Percentiles rank a stretch among this genome's conserved stretches.
Evolutionary conservation across 2,113 vertebrate genomes (phyloP).

Genomic region (Pan troglodytes): DNA sequence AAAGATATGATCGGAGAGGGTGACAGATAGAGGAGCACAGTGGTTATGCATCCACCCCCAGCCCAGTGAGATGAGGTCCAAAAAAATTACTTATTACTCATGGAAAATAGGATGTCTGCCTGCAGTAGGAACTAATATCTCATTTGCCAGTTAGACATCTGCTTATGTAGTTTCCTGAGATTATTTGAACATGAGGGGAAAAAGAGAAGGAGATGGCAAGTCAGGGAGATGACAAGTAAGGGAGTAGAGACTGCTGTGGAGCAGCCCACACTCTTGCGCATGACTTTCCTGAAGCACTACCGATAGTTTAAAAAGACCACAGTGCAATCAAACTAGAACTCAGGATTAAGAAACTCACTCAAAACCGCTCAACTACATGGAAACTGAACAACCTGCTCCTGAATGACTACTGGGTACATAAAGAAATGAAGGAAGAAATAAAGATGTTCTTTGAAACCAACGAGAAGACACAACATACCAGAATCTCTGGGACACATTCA

Average conservation of each 20-base stretch:
- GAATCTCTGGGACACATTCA: too few relatives aligned
- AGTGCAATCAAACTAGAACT: too few relatives aligned
- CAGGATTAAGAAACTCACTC: too few relatives aligned
- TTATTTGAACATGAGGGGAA: not conserved
- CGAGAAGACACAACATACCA: too few relatives aligned
- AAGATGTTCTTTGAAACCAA: too few relatives aligned
- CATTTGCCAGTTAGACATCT: not conserved
- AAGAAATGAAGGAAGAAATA: too few relatives aligned
- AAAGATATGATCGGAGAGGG: not conserved
- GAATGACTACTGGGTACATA: too few relatives aligned
- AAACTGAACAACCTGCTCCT: too few relatives aligned
- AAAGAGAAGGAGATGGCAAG: not conserved
- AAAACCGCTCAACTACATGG: too few relatives aligned
- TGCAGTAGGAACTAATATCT: not conserved
- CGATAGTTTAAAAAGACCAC: not conserved
- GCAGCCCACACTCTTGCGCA: fast-evolving
- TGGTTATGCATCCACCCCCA: not conserved
- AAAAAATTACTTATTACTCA: not conserved
- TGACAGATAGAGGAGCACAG: fast-evolving
- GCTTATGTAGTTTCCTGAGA: not conserved
- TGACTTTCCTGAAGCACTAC: not conserved
- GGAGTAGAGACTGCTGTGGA: not conserved
- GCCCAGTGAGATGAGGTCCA: not conserved
- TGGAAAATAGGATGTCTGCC: not conserved
- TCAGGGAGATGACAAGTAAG: not conserved